Evolutionary conservation across 2,888 invertebrate species (phyloP), one percentile per base, ranked within the genome.

Genomic region (Plutella xylostella): DNA sequence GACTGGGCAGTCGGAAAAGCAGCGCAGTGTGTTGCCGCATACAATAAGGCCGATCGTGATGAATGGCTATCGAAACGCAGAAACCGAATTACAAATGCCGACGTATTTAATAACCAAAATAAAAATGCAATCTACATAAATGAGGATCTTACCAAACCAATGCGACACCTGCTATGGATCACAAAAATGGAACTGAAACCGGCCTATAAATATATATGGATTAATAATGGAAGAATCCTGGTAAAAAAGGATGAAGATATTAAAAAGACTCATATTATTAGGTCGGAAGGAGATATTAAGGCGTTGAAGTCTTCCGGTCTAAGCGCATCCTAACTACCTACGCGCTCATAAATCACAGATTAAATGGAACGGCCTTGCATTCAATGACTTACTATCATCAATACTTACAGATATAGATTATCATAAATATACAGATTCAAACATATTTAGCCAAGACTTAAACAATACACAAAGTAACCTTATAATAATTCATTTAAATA

Each of bases 201-300:
- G 35, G 43, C 25, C 2, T 48, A 35, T 28, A 20, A 47, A 37
- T 48, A 42, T 20, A 47, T 51, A 4, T 51, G 48, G 48, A 42
- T 48, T 9, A 48, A 48, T 25, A 45, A 48, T 28, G 31, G 38
- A 9, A 48, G 30, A 17, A 46, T 50, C 12, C 15, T 46, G 22
- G 48, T 45, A 3, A 48, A 45, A 37, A 51, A 48, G 35, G 42
- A 44, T 31, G 45, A 12, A 18, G 41, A 45, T 1, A 48, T 45
- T 17, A 48, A 42, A 17, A 43, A 42, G 31, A 48, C 48, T 7
- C 44, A 44, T 28, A 44, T 42, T 19, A 43, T 48, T 31, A 30
- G 33, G n/a, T 20, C n/a, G 2, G 33, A 31, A 14, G 20, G 19
- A 12, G 42, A 42, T 31, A 42, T 42, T n/a, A 30, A 25, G 14